A percentile compares a stretch with the other conserved stretches of the same genome.
phyloP scores from a whole-genome alignment of 1,140 invertebrate species.

The Camponotus vicinus region DNA sequence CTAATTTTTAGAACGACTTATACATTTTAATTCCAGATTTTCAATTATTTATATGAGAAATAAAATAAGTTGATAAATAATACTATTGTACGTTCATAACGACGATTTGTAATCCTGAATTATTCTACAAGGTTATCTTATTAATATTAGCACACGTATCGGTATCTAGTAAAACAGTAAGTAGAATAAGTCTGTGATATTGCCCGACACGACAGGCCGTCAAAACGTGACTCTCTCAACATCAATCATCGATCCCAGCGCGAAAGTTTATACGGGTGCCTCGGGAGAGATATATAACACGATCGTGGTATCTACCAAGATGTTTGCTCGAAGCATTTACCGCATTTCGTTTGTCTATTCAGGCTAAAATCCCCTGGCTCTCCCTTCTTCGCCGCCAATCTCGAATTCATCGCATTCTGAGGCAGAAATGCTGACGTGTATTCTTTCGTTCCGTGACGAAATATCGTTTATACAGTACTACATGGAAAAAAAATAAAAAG shows the following conservation, averaged over 20 bases:
- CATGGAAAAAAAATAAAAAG: background rate
- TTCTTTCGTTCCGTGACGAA: conserved; percentile 25
- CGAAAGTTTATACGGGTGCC: conserved; percentile 45
- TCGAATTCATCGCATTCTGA: conserved; percentile 9
- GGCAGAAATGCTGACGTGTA: conserved; percentile 46
- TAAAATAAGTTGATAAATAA: background rate
- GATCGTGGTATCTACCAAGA: conserved; percentile 29
- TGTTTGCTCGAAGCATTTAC: conserved; percentile 63
- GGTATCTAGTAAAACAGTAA: conserved; percentile 9
- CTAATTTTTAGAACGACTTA: background rate
- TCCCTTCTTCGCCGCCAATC: conserved; percentile 22
- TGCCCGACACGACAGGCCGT: conserved; percentile 48
- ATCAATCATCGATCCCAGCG: conserved; percentile 68
- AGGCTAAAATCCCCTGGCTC: conserved; percentile 32
- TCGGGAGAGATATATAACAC: conserved; percentile 46
- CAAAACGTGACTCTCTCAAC: conserved; percentile 60
- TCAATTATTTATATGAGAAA: background rate
- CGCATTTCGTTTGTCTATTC: conserved; percentile 64
- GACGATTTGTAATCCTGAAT: background rate
- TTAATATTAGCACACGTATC: conserved; percentile 19
- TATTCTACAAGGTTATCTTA: background rate
- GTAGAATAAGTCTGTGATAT: conserved; percentile 41
- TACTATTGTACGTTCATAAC: background rate
- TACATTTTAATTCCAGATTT: background rate
- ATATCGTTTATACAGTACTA: conserved; percentile 58